A percentile compares a stretch with the other conserved stretches of the same genome.
These are phyloP conservation scores for Dendrocopos noguchii DNA, from an alignment of 2,113 vertebrate genomes.

Conservation along the genomic window DNA sequence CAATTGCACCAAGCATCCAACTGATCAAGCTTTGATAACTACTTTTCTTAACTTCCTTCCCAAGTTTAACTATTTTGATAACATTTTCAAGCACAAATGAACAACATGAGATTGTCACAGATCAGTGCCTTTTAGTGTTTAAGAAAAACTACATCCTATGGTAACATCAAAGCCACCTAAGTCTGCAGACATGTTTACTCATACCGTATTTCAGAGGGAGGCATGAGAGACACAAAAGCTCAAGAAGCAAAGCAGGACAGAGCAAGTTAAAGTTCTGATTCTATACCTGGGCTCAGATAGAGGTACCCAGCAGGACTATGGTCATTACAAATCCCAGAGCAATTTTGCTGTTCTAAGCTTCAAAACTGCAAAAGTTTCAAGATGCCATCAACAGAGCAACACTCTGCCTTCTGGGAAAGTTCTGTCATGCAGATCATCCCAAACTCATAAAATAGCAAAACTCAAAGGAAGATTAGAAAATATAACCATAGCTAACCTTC, in stretches of 20 bases:
- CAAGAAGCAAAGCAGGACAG: neutral
- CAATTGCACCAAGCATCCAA: neutral
- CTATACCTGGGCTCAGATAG: neutral
- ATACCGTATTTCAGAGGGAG: neutral
- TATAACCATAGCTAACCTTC: neutral
- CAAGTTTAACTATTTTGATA: neutral
- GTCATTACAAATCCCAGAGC: neutral
- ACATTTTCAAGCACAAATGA: neutral
- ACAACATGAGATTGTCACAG: neutral
- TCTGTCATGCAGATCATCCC: rapidly evolving
- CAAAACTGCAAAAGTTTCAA: neutral
- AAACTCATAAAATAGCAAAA: neutral
- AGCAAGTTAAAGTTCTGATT: neutral
- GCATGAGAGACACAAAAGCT: neutral
- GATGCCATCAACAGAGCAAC: neutral
- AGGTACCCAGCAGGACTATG: neutral
- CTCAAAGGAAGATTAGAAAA: neutral
- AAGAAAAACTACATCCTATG: neutral
- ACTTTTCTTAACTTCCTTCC: neutral
- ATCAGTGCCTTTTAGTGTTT: neutral
- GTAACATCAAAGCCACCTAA: neutral
- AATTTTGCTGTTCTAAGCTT: neutral
- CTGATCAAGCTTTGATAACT: neutral
- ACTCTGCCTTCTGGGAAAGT: neutral
- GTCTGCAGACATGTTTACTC: neutral